A percentile compares a stretch with the other conserved stretches of the same genome.
phyloP scores from a whole-genome alignment of 2,888 invertebrate species.

The Rhodophaea formosa region DNA sequence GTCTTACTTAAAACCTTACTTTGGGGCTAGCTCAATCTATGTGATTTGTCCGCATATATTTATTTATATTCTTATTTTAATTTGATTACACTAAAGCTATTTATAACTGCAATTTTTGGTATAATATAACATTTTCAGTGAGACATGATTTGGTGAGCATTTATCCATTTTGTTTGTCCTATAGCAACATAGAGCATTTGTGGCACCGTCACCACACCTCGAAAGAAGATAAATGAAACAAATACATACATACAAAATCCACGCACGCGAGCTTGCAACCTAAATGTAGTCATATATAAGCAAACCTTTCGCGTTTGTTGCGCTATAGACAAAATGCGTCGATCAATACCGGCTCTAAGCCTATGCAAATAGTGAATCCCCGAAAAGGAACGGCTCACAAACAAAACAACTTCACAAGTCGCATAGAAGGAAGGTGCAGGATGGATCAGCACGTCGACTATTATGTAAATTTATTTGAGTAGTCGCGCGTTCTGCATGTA shows the following conservation, averaged over 20 bases:
- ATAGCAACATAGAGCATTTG: no score
- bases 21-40: no score
- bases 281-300: not conserved
- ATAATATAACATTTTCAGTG: no score
- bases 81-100: no score
- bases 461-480: not conserved
- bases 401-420: conserved; percentile 16
- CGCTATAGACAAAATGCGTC: conserved; percentile 4
- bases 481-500: not conserved
- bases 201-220: no score
- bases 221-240: no score
- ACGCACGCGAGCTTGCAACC: not conserved
- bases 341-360: conserved; percentile 15
- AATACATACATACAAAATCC: not conserved
- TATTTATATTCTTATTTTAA: no score
- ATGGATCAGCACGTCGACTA: not conserved
- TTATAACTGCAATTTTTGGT: no score
- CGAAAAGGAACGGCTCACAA: conserved; percentile 8
- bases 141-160: no score
- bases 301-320: not conserved
- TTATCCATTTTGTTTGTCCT: no score
- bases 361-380: conserved; percentile 15
- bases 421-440: not conserved
- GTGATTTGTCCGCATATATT: no score
- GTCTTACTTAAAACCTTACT: no score